phyloP scores from a whole-genome alignment of 2,113 vertebrate genomes.

The Mesitornis unicolor region DNA sequence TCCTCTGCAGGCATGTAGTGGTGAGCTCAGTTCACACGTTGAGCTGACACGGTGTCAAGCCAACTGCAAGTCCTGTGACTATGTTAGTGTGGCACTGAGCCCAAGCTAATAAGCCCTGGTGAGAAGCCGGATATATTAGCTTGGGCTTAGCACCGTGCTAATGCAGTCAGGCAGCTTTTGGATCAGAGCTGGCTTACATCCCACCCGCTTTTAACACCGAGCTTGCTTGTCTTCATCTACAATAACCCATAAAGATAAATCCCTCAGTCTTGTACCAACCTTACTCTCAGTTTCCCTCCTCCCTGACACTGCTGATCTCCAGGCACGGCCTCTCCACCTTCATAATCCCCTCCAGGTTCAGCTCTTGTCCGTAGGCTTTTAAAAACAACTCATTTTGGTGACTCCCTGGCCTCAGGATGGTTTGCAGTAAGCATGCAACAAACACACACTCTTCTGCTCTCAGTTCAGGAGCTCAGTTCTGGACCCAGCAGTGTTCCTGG shows the following conservation, averaged over 20 bases:
- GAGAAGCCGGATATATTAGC: slow-evolving; percentile 71
- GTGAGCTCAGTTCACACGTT: not conserved
- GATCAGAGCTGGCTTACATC: slow-evolving; percentile 67
- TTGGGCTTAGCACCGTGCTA: slow-evolving; percentile 65
- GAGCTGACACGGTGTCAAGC: slow-evolving; percentile 32
- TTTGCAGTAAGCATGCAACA: not conserved
- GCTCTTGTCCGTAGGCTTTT: not conserved
- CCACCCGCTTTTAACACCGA: slow-evolving; percentile 51
- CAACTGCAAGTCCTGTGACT: slow-evolving; percentile 54
- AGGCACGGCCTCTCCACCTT: not conserved
- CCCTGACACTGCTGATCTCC: not conserved
- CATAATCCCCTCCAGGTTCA: slow-evolving; percentile 3
- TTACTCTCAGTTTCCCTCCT: slow-evolving; percentile 50
- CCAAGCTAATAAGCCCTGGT: slow-evolving; percentile 66
- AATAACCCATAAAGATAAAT: slow-evolving; percentile 60
- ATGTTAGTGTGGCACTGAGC: slow-evolving; percentile 59
- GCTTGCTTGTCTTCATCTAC: slow-evolving; percentile 4
- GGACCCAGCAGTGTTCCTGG: not conserved
- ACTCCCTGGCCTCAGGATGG: not conserved
- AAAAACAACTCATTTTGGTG: not conserved
- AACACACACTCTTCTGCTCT: not conserved
- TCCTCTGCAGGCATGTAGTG: not conserved
- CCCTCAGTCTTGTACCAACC: slow-evolving; percentile 17
- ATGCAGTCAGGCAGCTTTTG: slow-evolving; percentile 69
- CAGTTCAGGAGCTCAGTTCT: not conserved